These are phyloP conservation scores for Ditula angustiorana DNA, from an alignment of 2,888 invertebrate genomes.

Conservation along the genomic window DNA sequence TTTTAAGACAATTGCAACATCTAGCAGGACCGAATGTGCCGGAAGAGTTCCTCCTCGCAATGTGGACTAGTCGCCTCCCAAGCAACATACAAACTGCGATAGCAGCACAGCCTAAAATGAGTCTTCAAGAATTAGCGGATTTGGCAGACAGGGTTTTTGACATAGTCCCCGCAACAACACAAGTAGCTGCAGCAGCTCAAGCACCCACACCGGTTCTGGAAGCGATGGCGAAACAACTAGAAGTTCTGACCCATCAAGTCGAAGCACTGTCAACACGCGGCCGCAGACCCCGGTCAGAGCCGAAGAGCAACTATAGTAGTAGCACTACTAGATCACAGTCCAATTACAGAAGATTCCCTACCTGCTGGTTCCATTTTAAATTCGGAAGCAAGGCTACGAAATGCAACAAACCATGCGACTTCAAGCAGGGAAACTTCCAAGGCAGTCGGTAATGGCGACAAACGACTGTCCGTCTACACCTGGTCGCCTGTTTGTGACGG, in stretches of 20 bases:
- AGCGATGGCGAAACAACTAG: not conserved
- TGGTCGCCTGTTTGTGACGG: slow-evolving; percentile 20
- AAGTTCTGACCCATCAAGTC: not conserved
- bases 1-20: slow-evolving; percentile 10
- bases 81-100: too few species aligned
- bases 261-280: not conserved
- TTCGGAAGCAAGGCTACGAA: slow-evolving; percentile 4
- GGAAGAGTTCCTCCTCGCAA: slow-evolving; percentile 8
- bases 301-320: not conserved
- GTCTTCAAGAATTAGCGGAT: too few species aligned
- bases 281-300: not conserved
- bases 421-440: not conserved
- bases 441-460: too few species aligned
- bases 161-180: too few species aligned
- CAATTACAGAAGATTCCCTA: slow-evolving; percentile 1
- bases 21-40: slow-evolving; percentile 26
- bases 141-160: too few species aligned
- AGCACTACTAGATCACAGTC: not conserved
- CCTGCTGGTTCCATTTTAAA: slow-evolving; percentile 5
- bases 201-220: too few species aligned
- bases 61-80: too few species aligned
- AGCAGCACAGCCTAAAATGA: too few species aligned
- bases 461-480: slow-evolving; percentile 8
- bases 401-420: slow-evolving; percentile 9
- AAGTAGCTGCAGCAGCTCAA: too few species aligned